These are phyloP conservation scores for Rhizoglyphus robini DNA, from an alignment of 1,140 invertebrate species.

Conservation along the genomic window DNA sequence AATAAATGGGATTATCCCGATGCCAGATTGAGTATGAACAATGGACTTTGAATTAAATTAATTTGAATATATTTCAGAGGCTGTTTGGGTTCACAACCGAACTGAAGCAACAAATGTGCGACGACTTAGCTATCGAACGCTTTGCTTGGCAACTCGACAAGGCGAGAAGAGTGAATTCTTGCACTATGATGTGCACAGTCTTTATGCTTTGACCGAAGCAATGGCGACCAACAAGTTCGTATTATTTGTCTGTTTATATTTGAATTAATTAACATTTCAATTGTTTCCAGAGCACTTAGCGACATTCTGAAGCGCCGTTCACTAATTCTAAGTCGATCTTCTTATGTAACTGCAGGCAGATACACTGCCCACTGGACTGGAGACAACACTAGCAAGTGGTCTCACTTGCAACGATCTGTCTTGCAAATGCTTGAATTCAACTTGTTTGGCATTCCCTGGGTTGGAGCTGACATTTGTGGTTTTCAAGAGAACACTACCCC, in stretches of 20 bases:
- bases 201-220: constrained; percentile 62
- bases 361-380: constrained; percentile 85
- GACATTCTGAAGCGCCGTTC: constrained; percentile 38
- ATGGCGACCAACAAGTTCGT: constrained; percentile 54
- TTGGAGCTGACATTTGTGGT: constrained; percentile 33
- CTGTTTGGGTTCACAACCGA: constrained; percentile 13
- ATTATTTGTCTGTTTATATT: constrained; percentile 14
- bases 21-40: not conserved
- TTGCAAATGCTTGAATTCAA: constrained; percentile 27
- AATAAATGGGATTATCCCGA: not conserved
- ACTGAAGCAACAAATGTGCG: constrained; percentile 39
- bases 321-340: constrained; percentile 65
- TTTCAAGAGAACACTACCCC: constrained; percentile 44
- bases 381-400: constrained; percentile 1
- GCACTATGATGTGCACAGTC: constrained; percentile 51
- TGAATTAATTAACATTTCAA: not conserved
- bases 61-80: not conserved
- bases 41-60: not conserved
- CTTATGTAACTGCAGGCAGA: constrained; percentile 58
- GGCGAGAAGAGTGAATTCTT: not conserved
- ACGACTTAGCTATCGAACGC: constrained; percentile 42
- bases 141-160: not conserved
- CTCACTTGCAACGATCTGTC: constrained; percentile 30
- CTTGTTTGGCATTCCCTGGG: constrained; percentile 24
- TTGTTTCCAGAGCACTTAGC: constrained; percentile 21